Percentiles rank a stretch among this genome's conserved stretches.
These are phyloP conservation scores for Leucozona laternaria DNA, from an alignment of 2,888 invertebrate genomes.

Conservation along the genomic window DNA sequence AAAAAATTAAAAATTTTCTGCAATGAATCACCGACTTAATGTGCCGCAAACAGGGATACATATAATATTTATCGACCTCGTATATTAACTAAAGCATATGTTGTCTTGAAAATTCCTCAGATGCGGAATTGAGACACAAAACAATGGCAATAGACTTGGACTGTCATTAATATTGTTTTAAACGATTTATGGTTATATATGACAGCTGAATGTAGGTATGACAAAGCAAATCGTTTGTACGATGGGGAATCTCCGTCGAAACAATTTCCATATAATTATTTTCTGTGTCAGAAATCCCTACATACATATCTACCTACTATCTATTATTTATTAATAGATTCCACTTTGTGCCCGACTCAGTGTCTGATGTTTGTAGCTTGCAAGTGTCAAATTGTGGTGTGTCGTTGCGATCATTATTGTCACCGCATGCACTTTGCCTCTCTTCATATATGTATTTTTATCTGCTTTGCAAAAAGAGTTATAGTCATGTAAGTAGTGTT, in stretches of 20 bases:
- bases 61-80: background rate
- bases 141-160: conserved; percentile 3
- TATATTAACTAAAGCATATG: background rate
- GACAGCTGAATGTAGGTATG: conserved; percentile 8
- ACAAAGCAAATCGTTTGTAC: background rate
- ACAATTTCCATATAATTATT: conserved; percentile 44
- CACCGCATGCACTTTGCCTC: conserved; percentile 27
- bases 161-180: conserved; percentile 36
- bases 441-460: conserved; percentile 35
- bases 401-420: conserved; percentile 68
- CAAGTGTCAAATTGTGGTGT: conserved; percentile 60
- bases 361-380: conserved; percentile 27
- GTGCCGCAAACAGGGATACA: background rate
- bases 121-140: conserved; percentile 40
- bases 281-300: conserved; percentile 35
- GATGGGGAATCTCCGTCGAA: conserved; percentile 39
- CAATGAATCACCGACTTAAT: conserved; percentile 7
- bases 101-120: conserved; percentile 6
- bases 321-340: background rate
- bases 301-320: too few relatives aligned
- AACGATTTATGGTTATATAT: background rate
- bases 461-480: conserved; percentile 26
- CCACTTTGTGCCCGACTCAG: background rate
- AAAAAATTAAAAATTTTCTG: background rate
- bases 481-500: background rate